A percentile compares a stretch with the other conserved stretches of the same genome.
Evolutionary conservation across 2,888 invertebrate genomes (phyloP).

Genomic region (Therioaphis trifolii): DNA sequence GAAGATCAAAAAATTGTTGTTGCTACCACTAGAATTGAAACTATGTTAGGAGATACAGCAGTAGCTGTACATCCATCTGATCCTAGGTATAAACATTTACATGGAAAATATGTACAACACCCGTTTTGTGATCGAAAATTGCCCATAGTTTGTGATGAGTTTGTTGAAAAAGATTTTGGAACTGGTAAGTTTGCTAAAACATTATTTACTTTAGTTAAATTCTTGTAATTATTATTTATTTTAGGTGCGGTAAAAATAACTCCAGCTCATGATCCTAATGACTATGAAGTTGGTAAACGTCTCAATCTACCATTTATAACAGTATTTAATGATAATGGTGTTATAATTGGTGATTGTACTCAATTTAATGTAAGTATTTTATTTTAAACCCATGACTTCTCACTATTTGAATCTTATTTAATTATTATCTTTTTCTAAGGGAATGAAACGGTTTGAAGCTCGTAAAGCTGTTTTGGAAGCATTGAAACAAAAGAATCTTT

Average conservation of each 20-base stretch:
- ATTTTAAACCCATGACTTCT: slow-evolving; percentile 36
- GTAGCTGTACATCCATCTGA: slow-evolving; percentile 98
- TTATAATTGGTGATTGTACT: slow-evolving; percentile 82
- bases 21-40: slow-evolving; percentile 97
- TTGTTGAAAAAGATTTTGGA: slow-evolving; percentile 95
- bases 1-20: slow-evolving; percentile 85
- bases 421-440: slow-evolving; percentile 70
- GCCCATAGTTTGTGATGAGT: slow-evolving; percentile 91
- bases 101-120: slow-evolving; percentile 86
- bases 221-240: neutral
- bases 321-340: slow-evolving; percentile 92
- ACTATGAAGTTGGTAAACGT: slow-evolving; percentile 94
- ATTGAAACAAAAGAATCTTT: slow-evolving; percentile 78
- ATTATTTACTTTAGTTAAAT: slow-evolving; percentile 4
- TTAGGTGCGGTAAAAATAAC: slow-evolving; percentile 97
- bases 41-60: slow-evolving; percentile 97
- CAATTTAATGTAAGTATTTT: slow-evolving; percentile 76
- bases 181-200: slow-evolving; percentile 75
- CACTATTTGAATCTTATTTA: neutral
- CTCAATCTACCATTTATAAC: slow-evolving; percentile 88
- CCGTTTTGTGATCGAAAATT: slow-evolving; percentile 87
- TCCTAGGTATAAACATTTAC: slow-evolving; percentile 81
- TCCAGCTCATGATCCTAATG: slow-evolving; percentile 96
- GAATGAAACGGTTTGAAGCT: slow-evolving; percentile 91
- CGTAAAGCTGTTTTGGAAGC: slow-evolving; percentile 83